These are phyloP conservation scores for Mythimna pallens DNA, from an alignment of 2,888 invertebrate species.

Conservation along the genomic window DNA sequence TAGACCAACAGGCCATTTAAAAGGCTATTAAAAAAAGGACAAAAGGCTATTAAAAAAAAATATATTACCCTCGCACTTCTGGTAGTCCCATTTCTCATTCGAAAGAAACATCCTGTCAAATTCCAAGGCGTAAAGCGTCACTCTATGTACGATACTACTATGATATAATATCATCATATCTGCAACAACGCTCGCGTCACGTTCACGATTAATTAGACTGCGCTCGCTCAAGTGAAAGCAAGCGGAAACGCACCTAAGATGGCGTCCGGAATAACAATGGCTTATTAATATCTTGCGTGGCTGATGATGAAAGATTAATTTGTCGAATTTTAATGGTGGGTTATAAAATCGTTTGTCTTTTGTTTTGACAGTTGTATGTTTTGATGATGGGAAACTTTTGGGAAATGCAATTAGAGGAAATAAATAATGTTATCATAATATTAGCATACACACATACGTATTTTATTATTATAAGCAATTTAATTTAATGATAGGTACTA, in stretches of 20 bases:
- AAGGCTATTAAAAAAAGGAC: too few species aligned
- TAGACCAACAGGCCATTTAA: too few species aligned
- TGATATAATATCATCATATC: conserved; percentile 63
- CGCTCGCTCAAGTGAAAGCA: conserved; percentile 80
- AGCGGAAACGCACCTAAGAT: conserved; percentile 73
- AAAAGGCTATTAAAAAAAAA: too few species aligned
- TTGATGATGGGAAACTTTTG: conserved; percentile 8
- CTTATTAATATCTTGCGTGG: conserved; percentile 65
- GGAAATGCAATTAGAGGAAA: neutral
- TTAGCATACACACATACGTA: too few species aligned
- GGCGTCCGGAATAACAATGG: conserved; percentile 68
- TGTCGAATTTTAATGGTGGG: conserved; percentile 45
- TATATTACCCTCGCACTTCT: neutral
- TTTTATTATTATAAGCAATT: too few species aligned
- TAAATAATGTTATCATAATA: too few species aligned
- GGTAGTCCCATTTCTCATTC: neutral
- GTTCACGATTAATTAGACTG: conserved; percentile 68
- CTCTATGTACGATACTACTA: conserved; percentile 27
- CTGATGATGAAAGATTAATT: conserved; percentile 66
- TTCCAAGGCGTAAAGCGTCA: conserved; percentile 26
- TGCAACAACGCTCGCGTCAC: conserved; percentile 46
- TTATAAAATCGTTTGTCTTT: conserved; percentile 41
- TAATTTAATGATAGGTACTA: too few species aligned
- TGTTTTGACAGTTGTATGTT: conserved; percentile 26
- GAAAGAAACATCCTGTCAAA: conserved; percentile 20